Evolutionary conservation across 2,797 vertebrate genomes (phyloP).

Genomic region (Coluber constrictor): DNA sequence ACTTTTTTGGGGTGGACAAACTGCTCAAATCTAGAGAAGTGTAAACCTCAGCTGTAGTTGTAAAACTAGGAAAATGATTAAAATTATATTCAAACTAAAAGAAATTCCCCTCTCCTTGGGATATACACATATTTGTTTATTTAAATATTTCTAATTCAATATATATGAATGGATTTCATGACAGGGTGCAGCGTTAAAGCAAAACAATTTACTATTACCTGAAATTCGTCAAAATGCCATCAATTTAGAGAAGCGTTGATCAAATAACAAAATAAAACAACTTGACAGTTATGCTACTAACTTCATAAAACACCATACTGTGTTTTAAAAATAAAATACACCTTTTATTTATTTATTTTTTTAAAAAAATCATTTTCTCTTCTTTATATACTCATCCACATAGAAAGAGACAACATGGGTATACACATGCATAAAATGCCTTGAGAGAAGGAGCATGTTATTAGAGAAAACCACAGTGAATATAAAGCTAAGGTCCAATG

Average conservation of each 20-base stretch:
- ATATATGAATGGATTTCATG: neutral
- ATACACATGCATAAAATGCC: neutral
- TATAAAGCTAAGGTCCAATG: neutral
- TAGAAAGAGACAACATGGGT: neutral
- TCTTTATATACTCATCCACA: neutral
- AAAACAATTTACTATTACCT: neutral
- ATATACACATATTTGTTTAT: neutral
- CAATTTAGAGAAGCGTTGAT: neutral
- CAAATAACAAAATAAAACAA: neutral
- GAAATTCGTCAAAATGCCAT: neutral
- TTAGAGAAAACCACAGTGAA: neutral
- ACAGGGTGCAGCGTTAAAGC: neutral
- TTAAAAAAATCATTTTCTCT: neutral
- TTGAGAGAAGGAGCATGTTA: neutral
- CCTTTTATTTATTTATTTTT: neutral
- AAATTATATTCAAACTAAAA: neutral
- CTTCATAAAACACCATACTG: neutral
- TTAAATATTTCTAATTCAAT: neutral
- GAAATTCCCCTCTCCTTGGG: neutral
- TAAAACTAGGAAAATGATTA: neutral
- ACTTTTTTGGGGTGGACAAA: neutral
- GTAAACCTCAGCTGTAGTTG: neutral
- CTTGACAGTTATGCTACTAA: neutral
- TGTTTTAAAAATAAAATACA: neutral
- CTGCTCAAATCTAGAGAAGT: neutral